Evolutionary conservation across 2,888 invertebrate species (phyloP).

Genomic region (Lepidocyrtoides sp.): DNA sequence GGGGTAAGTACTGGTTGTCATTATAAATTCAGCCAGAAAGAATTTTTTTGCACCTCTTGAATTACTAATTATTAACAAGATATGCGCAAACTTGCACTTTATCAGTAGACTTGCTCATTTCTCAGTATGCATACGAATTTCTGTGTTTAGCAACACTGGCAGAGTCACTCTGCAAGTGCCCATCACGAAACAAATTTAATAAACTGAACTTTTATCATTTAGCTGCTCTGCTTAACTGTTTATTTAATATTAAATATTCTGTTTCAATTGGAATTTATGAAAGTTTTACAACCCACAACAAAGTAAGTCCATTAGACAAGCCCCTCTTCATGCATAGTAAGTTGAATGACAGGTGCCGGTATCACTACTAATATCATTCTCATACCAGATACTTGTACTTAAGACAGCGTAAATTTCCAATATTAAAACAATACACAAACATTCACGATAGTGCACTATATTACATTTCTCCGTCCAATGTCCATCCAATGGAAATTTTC

Average conservation of each 20-base stretch:
- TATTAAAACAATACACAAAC: no score
- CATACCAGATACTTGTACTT: no score
- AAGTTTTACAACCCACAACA: neutral
- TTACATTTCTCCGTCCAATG: neutral
- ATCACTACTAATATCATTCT: neutral
- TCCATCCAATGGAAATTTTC: neutral
- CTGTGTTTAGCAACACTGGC: no score
- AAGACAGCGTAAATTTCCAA: no score
- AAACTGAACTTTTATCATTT: neutral
- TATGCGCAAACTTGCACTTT: neutral
- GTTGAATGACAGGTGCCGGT: constrained; percentile 1
- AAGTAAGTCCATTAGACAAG: neutral
- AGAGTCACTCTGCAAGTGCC: neutral
- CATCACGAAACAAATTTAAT: neutral
- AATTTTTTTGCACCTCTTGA: constrained; percentile 36
- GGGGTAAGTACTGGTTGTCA: constrained; percentile 13
- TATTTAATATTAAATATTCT: constrained; percentile 11
- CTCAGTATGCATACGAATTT: no score
- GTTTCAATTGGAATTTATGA: constrained; percentile 20
- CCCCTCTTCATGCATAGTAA: neutral
- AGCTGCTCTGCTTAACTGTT: neutral
- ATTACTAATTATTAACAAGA: constrained; percentile 14
- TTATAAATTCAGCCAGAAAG: constrained; percentile 34
- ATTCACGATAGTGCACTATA: neutral
- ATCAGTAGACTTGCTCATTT: no score